Evolutionary conservation across 2,113 vertebrate genomes (phyloP).

Genomic region (Oryctolagus cuniculus): mOryCun1.1 NC_091439.1:87915001-87915500

Average conservation of each 20-base stretch:
- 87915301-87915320: background rate
- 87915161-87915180: background rate
- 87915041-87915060: background rate
- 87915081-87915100: background rate
- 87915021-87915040: background rate
- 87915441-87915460: background rate
- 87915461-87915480: background rate
- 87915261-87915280: no score
- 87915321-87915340: background rate
- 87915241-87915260: background rate
- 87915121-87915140: background rate
- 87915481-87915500: background rate
- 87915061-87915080: background rate
- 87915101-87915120: background rate
- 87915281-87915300: background rate
- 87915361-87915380: background rate
- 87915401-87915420: background rate
- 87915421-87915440: background rate
- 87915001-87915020: slow-evolving; percentile 22
- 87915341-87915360: background rate
- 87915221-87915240: background rate
- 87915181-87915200: background rate
- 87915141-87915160: background rate
- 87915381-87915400: background rate
- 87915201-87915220: background rate